Percentiles rank a stretch among this genome's conserved stretches.
Conservation (phyloP, 2,888 invertebrate species). For the Orchestes rusci region DNA sequence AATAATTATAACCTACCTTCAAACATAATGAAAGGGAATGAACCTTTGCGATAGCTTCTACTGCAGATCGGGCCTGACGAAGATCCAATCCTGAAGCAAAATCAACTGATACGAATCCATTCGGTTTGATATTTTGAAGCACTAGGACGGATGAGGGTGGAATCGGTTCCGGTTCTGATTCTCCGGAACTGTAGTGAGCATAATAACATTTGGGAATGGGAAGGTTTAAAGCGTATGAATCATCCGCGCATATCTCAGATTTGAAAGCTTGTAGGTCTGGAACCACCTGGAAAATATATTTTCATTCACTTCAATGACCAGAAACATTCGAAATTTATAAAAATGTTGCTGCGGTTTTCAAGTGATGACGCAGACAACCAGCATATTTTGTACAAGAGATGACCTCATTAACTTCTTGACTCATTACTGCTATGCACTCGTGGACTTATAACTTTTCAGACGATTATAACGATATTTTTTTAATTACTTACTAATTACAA, state of each 20-base stretch:
- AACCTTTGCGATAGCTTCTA: slow-evolving; percentile 63
- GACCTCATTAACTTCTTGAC: too few relatives aligned
- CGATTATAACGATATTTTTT: too few relatives aligned
- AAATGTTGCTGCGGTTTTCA: too few relatives aligned
- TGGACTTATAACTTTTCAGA: too few relatives aligned
- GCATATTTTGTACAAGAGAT: too few relatives aligned
- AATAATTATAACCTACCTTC: slow-evolving; percentile 40
- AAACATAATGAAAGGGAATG: slow-evolving; percentile 65
- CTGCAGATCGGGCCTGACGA: slow-evolving; percentile 59
- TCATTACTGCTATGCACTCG: too few relatives aligned
- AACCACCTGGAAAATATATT: slow-evolving; percentile 50
- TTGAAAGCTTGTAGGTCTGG: slow-evolving; percentile 62
- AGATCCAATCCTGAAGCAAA: slow-evolving; percentile 62
- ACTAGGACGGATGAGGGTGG: slow-evolving; percentile 64
- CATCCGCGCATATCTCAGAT: slow-evolving; percentile 36
- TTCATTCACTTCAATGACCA: neutral
- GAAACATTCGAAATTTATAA: neutral
- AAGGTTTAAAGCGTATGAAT: slow-evolving; percentile 44
- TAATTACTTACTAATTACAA: too few relatives aligned
- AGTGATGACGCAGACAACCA: too few relatives aligned
- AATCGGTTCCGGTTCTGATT: slow-evolving; percentile 39
- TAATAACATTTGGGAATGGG: slow-evolving; percentile 67
- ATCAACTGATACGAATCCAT: slow-evolving; percentile 58
- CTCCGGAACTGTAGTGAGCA: slow-evolving; percentile 52
- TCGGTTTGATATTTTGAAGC: slow-evolving; percentile 63